Evolutionary conservation across 2,113 vertebrate genomes (phyloP), one percentile per base, ranked within the genome.

Genomic region (Ahaetulla prasina): DNA sequence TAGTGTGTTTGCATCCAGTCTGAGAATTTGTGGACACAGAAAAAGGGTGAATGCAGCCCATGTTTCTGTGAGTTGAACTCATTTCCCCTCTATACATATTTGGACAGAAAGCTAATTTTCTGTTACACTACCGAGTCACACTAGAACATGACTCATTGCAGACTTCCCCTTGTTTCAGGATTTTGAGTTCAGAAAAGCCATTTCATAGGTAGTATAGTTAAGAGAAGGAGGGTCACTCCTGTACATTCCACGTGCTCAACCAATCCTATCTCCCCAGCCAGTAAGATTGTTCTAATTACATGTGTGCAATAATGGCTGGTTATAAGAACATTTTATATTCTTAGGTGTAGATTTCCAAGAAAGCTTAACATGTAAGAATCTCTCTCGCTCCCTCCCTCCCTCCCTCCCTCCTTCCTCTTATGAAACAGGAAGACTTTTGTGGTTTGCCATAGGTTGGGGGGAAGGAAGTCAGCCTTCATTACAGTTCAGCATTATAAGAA

Each of bases 391-490:
- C 8, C 3, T 47, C 57, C 3, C 1, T 47, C 35, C 25, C 50
- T 90, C 47, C 16, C 45, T 35, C 92, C 86, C 0, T 35, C n/a
- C 91, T 4, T 63, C 92, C 8, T 63, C 92, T 93, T 68, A 60
- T 80, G 45, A 94, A 3, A 90, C 0, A 92, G 95, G 92, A 94
- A 94, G 95, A 96, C 95, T 4, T 95, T 94, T 96, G 96, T 84
- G 95, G 95, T 95, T 94, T 55, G 0, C 6, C 89, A 91, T 0
- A 16, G 35, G 92, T 95, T 95, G 95, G 35, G 20, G 25, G 94
- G 97, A 97, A 97, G 96, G 96, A 95, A 94, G 92, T 25, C 5
- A 53, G 93, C 95, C 95, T 95, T 96, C 43, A 94, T 53, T 50
- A 95, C 0, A 96, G 95, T 90, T 90, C 94, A 96, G 93, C 93